Evolutionary conservation across 1,140 invertebrate species (phyloP).

Genomic region (Forficula auricularia): DNA sequence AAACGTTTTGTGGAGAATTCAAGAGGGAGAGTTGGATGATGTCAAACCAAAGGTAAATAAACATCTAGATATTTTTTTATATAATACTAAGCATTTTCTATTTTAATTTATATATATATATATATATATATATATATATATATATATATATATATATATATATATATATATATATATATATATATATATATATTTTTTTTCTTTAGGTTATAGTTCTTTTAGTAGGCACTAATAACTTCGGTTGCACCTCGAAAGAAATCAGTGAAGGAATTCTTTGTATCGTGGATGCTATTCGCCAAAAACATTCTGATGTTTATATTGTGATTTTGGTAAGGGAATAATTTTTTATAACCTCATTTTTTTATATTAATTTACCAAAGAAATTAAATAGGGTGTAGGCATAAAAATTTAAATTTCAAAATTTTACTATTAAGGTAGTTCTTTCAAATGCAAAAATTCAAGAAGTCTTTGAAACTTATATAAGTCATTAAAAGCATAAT

Average conservation of each 20-base stretch:
- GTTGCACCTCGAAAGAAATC: conserved; percentile 55
- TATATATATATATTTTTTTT: too few relatives aligned
- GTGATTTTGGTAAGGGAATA: conserved; percentile 60
- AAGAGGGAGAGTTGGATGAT: conserved; percentile 73
- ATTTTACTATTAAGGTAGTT: too few relatives aligned
- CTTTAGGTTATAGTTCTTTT: conserved; percentile 63
- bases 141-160: neutral
- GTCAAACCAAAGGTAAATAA: conserved; percentile 61
- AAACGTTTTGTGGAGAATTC: conserved; percentile 73
- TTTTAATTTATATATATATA: conserved; percentile 6
- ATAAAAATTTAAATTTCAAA: too few relatives aligned
- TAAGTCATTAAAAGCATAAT: too few relatives aligned
- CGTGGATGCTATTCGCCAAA: conserved; percentile 48
- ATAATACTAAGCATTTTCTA: conserved; percentile 3
- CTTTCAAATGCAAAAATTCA: too few relatives aligned
- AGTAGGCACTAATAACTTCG: conserved; percentile 74
- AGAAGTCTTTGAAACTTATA: too few relatives aligned
- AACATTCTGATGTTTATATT: conserved; percentile 58
- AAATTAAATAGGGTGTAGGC: too few relatives aligned
- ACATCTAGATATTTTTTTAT: conserved; percentile 3
- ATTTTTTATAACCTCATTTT: too few relatives aligned
- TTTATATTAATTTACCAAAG: too few relatives aligned
- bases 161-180: too few relatives aligned
- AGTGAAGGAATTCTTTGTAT: conserved; percentile 63
- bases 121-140: too few relatives aligned